Evolutionary conservation across 1,140 invertebrate species (phyloP).

Genomic region (Scaptomyza hsui): DNA sequence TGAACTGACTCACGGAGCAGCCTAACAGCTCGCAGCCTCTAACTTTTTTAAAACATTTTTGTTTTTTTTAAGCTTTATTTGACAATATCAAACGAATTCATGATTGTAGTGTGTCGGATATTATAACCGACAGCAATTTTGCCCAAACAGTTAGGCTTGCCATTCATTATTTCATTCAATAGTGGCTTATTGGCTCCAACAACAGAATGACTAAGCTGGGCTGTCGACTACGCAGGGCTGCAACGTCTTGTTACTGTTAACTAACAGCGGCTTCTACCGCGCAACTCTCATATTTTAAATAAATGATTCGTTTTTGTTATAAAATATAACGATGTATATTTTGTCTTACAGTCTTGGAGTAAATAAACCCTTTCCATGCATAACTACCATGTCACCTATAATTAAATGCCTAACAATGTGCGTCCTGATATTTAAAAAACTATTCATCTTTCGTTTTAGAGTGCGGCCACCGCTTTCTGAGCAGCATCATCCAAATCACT

Average conservation of each 20-base stretch:
- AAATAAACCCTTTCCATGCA: constrained; percentile 13
- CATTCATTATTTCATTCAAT: neutral
- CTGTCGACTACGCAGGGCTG: constrained; percentile 5
- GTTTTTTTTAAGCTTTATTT: no score
- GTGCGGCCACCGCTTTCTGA: constrained; percentile 89
- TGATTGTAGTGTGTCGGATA: no score
- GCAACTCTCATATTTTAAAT: neutral
- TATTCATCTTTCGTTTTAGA: constrained; percentile 8
- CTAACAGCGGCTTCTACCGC: neutral
- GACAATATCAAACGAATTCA: no score
- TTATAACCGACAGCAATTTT: no score
- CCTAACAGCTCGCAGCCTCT: no score
- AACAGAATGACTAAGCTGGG: constrained; percentile 6
- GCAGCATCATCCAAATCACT: constrained; percentile 96
- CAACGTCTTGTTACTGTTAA: neutral
- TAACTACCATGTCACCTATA: constrained; percentile 2
- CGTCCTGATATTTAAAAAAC: constrained; percentile 34
- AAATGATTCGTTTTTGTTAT: neutral
- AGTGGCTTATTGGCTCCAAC: neutral
- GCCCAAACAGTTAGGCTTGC: neutral
- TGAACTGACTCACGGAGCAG: neutral
- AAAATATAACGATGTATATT: constrained; percentile 27
- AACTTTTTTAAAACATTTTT: no score
- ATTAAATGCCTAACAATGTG: constrained; percentile 66
- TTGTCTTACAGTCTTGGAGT: constrained; percentile 30